phyloP scores from a whole-genome alignment of 2,113 vertebrate species.

The Falco punctatus region DNA sequence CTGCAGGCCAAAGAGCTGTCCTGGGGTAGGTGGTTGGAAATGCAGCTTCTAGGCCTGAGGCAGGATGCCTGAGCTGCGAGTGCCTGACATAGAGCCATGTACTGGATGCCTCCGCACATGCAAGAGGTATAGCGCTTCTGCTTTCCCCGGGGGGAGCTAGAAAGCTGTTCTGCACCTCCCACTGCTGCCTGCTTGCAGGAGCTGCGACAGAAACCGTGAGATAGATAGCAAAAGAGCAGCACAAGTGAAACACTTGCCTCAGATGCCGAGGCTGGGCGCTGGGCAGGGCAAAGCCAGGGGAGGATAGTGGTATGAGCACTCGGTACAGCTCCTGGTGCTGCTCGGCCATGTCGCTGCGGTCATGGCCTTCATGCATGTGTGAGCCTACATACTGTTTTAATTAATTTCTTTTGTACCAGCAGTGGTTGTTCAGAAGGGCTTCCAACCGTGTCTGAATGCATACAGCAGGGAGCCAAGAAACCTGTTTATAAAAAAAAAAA shows the following conservation, averaged over 20 bases:
- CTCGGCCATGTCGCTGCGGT: fast-evolving
- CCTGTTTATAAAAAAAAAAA: not conserved
- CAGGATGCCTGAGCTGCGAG: not conserved
- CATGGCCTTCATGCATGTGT: fast-evolving
- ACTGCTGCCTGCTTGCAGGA: not conserved
- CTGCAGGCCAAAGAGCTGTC: not conserved
- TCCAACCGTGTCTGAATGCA: not conserved
- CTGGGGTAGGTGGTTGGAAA: not conserved
- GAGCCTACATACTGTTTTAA: not conserved
- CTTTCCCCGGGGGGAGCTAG: not conserved
- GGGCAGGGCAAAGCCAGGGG: not conserved
- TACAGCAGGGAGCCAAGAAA: not conserved
- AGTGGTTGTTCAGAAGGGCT: not conserved
- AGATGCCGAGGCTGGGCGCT: not conserved
- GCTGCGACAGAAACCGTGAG: not conserved
- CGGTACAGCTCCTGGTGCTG: fast-evolving
- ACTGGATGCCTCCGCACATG: not conserved
- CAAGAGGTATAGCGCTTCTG: not conserved
- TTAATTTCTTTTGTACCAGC: not conserved
- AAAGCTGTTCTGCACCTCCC: not conserved
- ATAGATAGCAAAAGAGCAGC: not conserved
- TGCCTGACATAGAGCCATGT: not conserved
- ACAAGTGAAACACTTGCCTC: fast-evolving
- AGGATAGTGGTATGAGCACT: not conserved
- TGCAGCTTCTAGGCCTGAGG: not conserved